Base-by-base conservation (phyloP, 2,888 invertebrate genomes). In the Cheilosia urbana region DNA sequence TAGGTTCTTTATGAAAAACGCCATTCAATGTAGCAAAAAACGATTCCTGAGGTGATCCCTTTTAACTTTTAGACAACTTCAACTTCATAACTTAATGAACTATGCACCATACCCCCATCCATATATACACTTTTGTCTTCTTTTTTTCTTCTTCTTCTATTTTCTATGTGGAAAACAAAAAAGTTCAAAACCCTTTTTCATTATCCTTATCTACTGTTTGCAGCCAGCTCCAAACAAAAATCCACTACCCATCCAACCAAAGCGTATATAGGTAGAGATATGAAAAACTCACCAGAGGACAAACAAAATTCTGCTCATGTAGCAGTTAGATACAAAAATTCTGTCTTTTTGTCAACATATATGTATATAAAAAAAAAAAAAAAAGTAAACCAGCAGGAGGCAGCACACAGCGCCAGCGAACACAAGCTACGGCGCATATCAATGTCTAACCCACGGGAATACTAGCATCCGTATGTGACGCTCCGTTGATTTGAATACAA, bases 141-240 rank as follows among this genome's bases (percentile, higher is more conserved):
- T 37, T 37, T 73, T 73, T 62, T 57, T 7, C 13, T 27, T 19
- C 51, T 2, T 6, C 5, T 37, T 62, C 11, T 9, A 30, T 30
- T 30, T 17, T 24, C 34, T 63, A 40, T 24, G 19, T n/a, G 34
- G 3, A 68, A 60, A 6, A 58, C 17, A 27, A 75, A 49, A 75
- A 57, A 53, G 53, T 21, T 57, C 21, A 58, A 51, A 40, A 13
- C 57, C 51, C 63, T 58, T 71, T 63, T 73, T 55, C 68, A 73
- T 83, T 75, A 73, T 78, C 79, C 84, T 84, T 84, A 84, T 84
- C 84, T 75, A 69, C 63, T 53, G 69, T 66, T 75, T 79, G 84
- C 84, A 84, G 84, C 69, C 37, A 71, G 63, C 34, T 60, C 42
- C 45, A 53, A 75, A 77, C 66, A 77, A 69, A 83, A 71, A 69